phyloP scores from a whole-genome alignment of 1,140 invertebrate species.

The Bombus vancouverensis region DNA sequence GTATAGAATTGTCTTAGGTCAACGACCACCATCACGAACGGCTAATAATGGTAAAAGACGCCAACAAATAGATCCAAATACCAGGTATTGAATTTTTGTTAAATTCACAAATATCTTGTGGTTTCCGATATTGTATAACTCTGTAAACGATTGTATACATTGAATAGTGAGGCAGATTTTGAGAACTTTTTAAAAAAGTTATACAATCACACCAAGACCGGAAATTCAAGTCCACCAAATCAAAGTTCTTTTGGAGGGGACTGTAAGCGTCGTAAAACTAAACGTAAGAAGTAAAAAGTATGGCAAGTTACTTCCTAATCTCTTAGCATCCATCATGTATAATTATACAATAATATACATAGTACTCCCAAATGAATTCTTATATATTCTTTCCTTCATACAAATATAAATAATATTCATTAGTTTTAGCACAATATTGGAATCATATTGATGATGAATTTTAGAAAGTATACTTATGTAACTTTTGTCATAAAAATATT shows the following conservation, averaged over 20 bases:
- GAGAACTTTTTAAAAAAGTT: conserved; percentile 86
- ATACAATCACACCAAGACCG: conserved; percentile 82
- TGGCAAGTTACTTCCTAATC: conserved; percentile 42
- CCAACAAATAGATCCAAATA: conserved; percentile 74
- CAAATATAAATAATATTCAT: conserved; percentile 42
- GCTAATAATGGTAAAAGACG: conserved; percentile 73
- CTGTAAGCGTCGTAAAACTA: conserved; percentile 80
- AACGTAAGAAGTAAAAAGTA: conserved; percentile 79
- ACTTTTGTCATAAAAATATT: conserved; percentile 7
- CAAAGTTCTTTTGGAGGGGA: conserved; percentile 76
- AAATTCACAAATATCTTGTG: neutral
- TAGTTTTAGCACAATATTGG: conserved; percentile 45
- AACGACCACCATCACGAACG: conserved; percentile 82
- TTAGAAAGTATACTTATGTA: conserved; percentile 15
- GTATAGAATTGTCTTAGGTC: conserved; percentile 94
- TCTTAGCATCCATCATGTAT: conserved; percentile 56
- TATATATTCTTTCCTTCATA: conserved; percentile 54
- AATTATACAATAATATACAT: conserved; percentile 65
- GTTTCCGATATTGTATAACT: neutral
- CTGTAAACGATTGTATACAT: conserved; percentile 7
- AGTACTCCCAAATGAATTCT: conserved; percentile 53
- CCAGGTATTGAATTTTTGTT: conserved; percentile 52
- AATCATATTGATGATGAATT: conserved; percentile 48
- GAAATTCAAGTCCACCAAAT: conserved; percentile 70
- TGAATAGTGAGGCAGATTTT: conserved; percentile 84